Evolutionary conservation across 2,113 vertebrate species (phyloP), one percentile per base, ranked within the genome.

Genomic region (Ancistrus triradiatus): DNA sequence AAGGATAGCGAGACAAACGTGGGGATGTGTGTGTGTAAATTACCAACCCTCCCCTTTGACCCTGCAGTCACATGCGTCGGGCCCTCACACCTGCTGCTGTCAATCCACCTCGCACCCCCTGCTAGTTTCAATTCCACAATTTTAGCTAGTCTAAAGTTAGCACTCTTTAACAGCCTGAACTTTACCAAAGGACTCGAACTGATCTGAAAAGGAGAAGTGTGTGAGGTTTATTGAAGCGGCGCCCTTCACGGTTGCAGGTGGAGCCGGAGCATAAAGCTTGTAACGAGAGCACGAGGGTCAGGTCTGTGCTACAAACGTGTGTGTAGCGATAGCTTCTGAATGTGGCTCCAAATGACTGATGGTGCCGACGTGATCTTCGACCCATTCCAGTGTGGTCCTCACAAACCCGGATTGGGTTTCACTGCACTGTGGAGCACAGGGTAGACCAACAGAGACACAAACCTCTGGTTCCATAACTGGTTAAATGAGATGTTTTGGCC

Each of bases 331-430:
- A 7, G 3, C 27, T 31, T 31, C 27, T 55, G 51, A 19, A 19
- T 37, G 51, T 33, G 31, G 8, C 28, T 19, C 10, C 3, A 17
- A 17, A 55, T 55, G 31, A 37, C n/a, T 70, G 53, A 59, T 69
- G 46, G 63, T 70, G 60, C 67, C 76, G 40, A 59, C 44, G 21
- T 24, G 18, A 27, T 6, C 15, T 27, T n/a, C n/a, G n/a, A n/a
- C 37, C 31, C 11, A 66, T 53, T 52, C 4, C 33, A 15, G 25
- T 27, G 14, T n/a, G 7, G 49, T 28, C 49, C 28, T 35, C 17
- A 17, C 37, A 31, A 22, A 31, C 3, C 6, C 15, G 9, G 13
- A 66, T 67, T 37, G 46, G 24, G 40, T 59, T 38, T 46, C 42
- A 42, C 10, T 25, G 46, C 24, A n/a, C 53, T 50, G 46, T 22